These are phyloP conservation scores for Cyrtonyx montezumae DNA, from an alignment of 2,113 vertebrate genomes.

Conservation along the genomic window DNA sequence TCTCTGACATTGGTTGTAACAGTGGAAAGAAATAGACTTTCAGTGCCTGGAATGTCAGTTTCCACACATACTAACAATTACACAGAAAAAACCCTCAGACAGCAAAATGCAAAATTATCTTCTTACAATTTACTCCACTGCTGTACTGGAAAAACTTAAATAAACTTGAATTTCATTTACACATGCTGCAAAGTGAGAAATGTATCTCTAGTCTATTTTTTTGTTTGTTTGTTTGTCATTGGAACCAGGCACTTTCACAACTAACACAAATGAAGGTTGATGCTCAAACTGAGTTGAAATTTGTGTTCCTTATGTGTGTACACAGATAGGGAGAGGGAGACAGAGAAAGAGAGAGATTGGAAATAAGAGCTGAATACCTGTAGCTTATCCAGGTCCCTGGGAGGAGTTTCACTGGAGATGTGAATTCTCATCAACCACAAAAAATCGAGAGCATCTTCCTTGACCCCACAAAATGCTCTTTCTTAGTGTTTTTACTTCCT, in stretches of 20 bases:
- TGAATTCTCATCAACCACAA: not conserved
- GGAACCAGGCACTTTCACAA: constrained; percentile 1
- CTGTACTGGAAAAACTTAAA: constrained; percentile 11
- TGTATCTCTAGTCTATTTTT: not conserved
- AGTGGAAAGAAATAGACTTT: constrained; percentile 11
- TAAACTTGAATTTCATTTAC: constrained; percentile 51
- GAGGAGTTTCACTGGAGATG: not conserved
- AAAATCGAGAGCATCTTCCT: not conserved
- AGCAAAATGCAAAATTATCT: constrained; percentile 58
- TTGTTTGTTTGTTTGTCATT: not conserved
- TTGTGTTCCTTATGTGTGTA: not conserved
- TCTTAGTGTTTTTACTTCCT: not conserved
- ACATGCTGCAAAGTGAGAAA: constrained; percentile 18
- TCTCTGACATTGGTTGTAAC: constrained; percentile 57
- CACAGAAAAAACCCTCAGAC: constrained; percentile 40
- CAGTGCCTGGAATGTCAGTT: constrained; percentile 30
- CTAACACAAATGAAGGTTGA: not conserved
- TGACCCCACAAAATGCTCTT: not conserved
- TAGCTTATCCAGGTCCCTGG: not conserved
- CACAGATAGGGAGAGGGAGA: not conserved
- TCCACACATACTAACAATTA: constrained; percentile 52
- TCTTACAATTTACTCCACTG: constrained; percentile 26
- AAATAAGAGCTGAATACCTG: not conserved
- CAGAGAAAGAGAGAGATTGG: not conserved
- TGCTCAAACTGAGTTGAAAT: not conserved